Conservation (phyloP, 2,797 vertebrate genomes). For the Lepus oiostolus region DNA sequence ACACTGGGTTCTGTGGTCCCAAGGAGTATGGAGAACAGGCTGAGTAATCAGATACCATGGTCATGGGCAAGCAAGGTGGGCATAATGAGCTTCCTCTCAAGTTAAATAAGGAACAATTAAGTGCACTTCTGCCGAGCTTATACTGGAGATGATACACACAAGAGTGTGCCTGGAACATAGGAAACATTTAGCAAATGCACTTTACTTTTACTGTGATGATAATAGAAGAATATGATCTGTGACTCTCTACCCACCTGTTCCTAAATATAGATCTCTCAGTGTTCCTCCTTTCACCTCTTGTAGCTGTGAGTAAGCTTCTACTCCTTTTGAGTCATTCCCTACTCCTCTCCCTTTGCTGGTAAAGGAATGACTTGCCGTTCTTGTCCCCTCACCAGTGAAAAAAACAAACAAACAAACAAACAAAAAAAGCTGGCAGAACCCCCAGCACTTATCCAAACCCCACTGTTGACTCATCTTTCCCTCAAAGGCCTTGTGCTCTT, state of each 20-base stretch:
- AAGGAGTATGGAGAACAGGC: not conserved
- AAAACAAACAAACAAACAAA: no score
- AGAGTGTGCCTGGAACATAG: not conserved
- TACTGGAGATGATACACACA: not conserved
- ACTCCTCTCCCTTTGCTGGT: not conserved
- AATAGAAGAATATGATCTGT: not conserved
- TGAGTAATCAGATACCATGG: not conserved
- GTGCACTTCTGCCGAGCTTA: not conserved
- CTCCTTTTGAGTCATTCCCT: not conserved
- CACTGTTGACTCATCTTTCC: not conserved
- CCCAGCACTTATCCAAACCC: fast-evolving
- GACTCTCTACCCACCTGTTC: not conserved
- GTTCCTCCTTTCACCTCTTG: not conserved
- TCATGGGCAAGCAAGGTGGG: not conserved
- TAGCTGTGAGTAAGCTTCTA: not conserved
- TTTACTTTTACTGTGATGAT: not conserved
- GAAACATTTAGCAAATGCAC: not conserved
- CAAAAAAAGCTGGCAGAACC: not conserved
- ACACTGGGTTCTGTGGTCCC: not conserved
- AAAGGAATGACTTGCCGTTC: not conserved
- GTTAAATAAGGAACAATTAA: not conserved
- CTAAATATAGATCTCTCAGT: not conserved
- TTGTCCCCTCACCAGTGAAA: not conserved
- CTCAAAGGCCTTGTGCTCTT: not conserved
- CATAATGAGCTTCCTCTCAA: not conserved